Conservation (phyloP, 2,113 vertebrate genomes). For the Mionectes macconnelli region DNA sequence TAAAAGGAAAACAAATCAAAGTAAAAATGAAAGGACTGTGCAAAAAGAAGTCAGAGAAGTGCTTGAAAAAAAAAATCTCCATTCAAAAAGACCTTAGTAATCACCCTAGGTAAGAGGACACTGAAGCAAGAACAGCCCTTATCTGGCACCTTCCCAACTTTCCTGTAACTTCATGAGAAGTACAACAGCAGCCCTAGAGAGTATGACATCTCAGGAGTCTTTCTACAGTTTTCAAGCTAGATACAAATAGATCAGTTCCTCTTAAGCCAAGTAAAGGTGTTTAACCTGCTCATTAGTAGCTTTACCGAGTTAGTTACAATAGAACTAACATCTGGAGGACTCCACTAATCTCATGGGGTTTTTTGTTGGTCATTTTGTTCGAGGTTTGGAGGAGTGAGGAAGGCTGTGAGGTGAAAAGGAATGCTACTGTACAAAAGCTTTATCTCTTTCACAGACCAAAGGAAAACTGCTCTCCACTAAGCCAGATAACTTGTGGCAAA, state of each 20-base stretch:
- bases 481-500: background rate
- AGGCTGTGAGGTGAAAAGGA: rapidly evolving
- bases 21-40: background rate
- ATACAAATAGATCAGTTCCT: background rate
- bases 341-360: background rate
- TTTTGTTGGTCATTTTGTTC: background rate
- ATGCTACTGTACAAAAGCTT: background rate
- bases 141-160: background rate
- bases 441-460: background rate
- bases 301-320: background rate
- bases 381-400: background rate
- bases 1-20: background rate
- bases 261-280: background rate
- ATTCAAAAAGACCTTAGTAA: background rate
- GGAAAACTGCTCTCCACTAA: background rate
- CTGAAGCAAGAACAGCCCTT: background rate
- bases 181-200: background rate
- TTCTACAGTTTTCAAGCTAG: background rate
- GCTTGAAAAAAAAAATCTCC: background rate
- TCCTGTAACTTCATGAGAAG: background rate
- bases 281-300: background rate
- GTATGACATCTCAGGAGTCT: background rate
- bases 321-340: background rate
- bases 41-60: background rate
- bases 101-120: background rate